Base-by-base conservation (phyloP, 2,113 vertebrate genomes). In the Bos javanicus region DNA sequence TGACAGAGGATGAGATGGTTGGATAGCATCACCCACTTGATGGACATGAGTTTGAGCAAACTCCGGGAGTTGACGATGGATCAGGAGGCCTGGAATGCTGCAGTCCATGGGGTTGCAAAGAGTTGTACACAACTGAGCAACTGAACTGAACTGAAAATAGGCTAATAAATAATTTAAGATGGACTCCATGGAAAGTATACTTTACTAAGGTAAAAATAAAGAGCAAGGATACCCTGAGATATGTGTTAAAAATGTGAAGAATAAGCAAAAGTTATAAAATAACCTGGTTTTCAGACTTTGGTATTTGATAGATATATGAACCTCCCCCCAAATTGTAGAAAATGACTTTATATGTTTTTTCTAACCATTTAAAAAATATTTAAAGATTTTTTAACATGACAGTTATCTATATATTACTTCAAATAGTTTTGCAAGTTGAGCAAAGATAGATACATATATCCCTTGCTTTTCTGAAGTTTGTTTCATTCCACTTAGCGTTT, bases 71-170 rank as follows among this genome's bases (percentile, higher is more conserved):
- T 71, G 64, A 23, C 0, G 0, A 36, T 0, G 5, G 64, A 71
- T 19, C 9, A 23, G 64, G n/a, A 71, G 64, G 64, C 17, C 64
- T 36, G 19, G n/a, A 36, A 5, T 21, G 64, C n/a, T 71, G 19
- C 5, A 21, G 10, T 71, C 10, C 9, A 0, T 71, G n/a, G 64
- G 64, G n/a, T 12, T 0, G 2, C 64, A 71, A 71, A 36, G n/a
- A 36, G n/a, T 36, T 71, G n/a, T 21, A 21, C 64, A 36, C 19
- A 11, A 36, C n/a, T 71, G 19, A 71, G 64, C n/a, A 36, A 67
- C 19, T 71, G 64, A 71, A 71, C 64, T 21, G 64, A 71, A 71
- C 64, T 71, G 64, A 87, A 95, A 96, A 95, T 76, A 96, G 46
- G 52, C 15, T 90, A 90, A 48, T 6, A 71, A 91, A 74, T 87